phyloP scores from a whole-genome alignment of 2,888 invertebrate genomes.

The Chaitophorus viminalis region DNA sequence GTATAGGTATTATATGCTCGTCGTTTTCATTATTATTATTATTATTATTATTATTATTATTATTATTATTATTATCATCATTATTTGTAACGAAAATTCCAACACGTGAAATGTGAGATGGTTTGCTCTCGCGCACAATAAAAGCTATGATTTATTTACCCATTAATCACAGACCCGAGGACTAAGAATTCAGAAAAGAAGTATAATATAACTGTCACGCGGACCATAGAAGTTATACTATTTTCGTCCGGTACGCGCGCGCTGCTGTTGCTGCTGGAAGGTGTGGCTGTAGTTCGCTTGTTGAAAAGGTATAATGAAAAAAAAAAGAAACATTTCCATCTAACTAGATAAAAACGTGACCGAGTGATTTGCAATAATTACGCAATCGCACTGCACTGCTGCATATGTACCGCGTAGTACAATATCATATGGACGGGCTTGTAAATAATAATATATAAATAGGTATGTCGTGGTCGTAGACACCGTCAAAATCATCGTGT shows the following conservation, averaged over 20 bases:
- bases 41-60: not conserved
- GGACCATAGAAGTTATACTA: slow-evolving; percentile 22
- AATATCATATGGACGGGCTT: not conserved
- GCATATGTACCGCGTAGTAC: not conserved
- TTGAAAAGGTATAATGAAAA: slow-evolving; percentile 28
- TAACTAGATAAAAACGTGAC: slow-evolving; percentile 58
- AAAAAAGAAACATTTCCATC: not conserved
- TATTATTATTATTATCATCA: not conserved
- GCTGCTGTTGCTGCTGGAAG: not conserved
- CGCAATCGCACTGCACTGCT: not conserved
- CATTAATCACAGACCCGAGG: slow-evolving; percentile 40
- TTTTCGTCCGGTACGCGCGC: slow-evolving; percentile 11
- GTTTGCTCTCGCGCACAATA: slow-evolving; percentile 22
- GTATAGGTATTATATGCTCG: not conserved
- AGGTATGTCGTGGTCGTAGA: not conserved
- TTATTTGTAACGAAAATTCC: slow-evolving; percentile 32
- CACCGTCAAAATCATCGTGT: not conserved
- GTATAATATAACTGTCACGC: slow-evolving; percentile 14
- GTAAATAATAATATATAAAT: not conserved
- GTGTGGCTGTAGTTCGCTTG: slow-evolving; percentile 23
- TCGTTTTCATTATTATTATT: not conserved
- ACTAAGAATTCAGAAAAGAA: slow-evolving; percentile 13
- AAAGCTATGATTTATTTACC: slow-evolving; percentile 40
- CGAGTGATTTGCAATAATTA: slow-evolving; percentile 53
- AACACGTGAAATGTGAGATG: slow-evolving; percentile 19